A percentile compares a stretch with the other conserved stretches of the same genome.
Conservation (phyloP, 2,113 vertebrate species). For the Geococcyx californianus region DNA sequence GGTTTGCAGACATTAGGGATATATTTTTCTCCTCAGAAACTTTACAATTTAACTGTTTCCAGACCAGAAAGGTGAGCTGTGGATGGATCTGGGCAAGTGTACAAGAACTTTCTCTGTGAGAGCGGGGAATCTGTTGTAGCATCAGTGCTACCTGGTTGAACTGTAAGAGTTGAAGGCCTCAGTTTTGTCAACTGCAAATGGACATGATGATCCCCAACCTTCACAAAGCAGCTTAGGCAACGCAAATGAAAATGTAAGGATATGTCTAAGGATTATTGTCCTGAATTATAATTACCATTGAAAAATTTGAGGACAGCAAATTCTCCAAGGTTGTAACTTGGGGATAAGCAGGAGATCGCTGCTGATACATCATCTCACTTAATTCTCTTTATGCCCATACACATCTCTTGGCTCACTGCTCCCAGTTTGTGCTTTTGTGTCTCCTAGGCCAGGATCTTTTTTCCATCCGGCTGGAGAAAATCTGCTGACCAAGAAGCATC, state of each 20-base stretch:
- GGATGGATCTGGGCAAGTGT: background rate
- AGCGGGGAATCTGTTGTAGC: background rate
- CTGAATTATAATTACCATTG: background rate
- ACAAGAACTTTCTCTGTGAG: background rate
- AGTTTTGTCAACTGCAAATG: background rate
- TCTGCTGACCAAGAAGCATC: background rate
- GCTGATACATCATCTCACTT: background rate
- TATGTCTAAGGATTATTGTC: background rate
- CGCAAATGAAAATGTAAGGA: background rate
- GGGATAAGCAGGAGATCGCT: background rate
- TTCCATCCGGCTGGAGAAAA: background rate
- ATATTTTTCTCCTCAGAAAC: background rate
- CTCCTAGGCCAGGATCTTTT: background rate
- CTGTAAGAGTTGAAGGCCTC: background rate
- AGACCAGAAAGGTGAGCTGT: background rate
- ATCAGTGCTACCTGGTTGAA: background rate
- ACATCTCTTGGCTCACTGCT: background rate
- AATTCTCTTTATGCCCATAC: background rate
- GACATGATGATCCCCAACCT: background rate
- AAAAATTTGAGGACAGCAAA: background rate
- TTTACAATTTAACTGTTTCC: constrained; percentile 9
- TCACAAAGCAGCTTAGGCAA: background rate
- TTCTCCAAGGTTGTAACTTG: background rate
- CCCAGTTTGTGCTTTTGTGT: background rate
- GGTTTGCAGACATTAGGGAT: constrained; percentile 1